Conservation (phyloP, 37 sponge, comb jelly and placozoan species). For the Agelas oroides region DNA sequence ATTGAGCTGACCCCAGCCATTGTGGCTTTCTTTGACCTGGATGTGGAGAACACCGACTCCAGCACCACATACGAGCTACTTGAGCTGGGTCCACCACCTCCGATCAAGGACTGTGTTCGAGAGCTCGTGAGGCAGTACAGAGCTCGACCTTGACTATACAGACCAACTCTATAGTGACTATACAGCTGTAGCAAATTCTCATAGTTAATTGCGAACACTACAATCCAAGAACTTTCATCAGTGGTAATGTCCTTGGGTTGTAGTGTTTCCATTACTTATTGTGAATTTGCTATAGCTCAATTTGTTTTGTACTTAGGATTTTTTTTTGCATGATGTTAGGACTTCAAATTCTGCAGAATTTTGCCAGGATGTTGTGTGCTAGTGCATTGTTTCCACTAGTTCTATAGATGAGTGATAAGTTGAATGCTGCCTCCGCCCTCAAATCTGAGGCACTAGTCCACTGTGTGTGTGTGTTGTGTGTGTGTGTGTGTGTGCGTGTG, state of each 20-base stretch:
- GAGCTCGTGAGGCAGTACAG: slow-evolving; percentile 40
- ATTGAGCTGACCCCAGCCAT: slow-evolving; percentile 38
- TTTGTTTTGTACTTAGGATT: too few species aligned
- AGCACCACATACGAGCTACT: slow-evolving; percentile 6
- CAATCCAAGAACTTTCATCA: too few species aligned
- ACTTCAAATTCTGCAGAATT: slow-evolving; percentile 68
- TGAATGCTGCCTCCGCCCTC: slow-evolving; percentile 83
- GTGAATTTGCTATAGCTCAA: too few species aligned
- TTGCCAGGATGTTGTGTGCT: slow-evolving; percentile 58
- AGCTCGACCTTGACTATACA: too few species aligned
- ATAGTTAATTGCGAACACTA: too few species aligned
- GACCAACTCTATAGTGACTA: too few species aligned
- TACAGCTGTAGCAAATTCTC: too few species aligned
- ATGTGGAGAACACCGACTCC: slow-evolving; percentile 24
- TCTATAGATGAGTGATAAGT: slow-evolving; percentile 84
- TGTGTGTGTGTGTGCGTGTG: too few species aligned
- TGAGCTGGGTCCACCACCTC: slow-evolving; percentile 48
- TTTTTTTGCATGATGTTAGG: not conserved
- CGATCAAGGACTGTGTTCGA: slow-evolving; percentile 37
- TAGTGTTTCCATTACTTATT: too few species aligned
- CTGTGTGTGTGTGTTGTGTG: slow-evolving; percentile 37
- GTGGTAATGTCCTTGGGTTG: too few species aligned
- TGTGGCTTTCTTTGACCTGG: slow-evolving; percentile 20
- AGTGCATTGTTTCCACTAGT: slow-evolving; percentile 62
- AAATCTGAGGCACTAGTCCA: slow-evolving; percentile 55